Percentiles rank a stretch among this genome's conserved stretches.
These are phyloP conservation scores for Melipona quadrifasciata DNA, from an alignment of 1,140 invertebrate species.

Conservation along the genomic window DNA sequence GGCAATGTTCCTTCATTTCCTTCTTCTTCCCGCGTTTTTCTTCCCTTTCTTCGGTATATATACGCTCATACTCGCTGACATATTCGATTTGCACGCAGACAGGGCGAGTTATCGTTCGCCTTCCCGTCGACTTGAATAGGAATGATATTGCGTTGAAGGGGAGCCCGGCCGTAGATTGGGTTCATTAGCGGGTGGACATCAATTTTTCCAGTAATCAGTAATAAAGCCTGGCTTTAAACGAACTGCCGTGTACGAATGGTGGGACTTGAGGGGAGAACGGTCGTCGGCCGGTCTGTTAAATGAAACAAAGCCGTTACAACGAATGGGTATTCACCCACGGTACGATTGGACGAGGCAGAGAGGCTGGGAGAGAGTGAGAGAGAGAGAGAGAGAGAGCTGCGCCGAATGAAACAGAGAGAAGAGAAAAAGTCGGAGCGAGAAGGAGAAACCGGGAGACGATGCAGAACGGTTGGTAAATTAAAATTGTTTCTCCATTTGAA, in stretches of 20 bases:
- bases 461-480: slow-evolving; percentile 71
- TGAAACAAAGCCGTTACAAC: slow-evolving; percentile 78
- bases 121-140: slow-evolving; percentile 53
- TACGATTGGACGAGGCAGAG: slow-evolving; percentile 46
- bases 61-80: slow-evolving; percentile 41
- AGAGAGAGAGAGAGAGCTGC: not conserved
- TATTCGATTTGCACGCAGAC: slow-evolving; percentile 62
- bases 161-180: slow-evolving; percentile 58
- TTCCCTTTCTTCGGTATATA: slow-evolving; percentile 4
- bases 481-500: slow-evolving; percentile 75
- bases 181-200: slow-evolving; percentile 73
- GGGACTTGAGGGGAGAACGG: slow-evolving; percentile 60
- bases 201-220: slow-evolving; percentile 77
- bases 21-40: not conserved
- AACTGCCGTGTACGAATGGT: slow-evolving; percentile 65
- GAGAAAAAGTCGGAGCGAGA: slow-evolving; percentile 46
- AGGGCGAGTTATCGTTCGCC: slow-evolving; percentile 54
- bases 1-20: not conserved
- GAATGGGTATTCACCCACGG: slow-evolving; percentile 73
- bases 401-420: slow-evolving; percentile 45
- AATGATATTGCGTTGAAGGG: slow-evolving; percentile 56
- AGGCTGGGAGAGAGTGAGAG: slow-evolving; percentile 26
- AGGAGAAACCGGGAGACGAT: slow-evolving; percentile 47
- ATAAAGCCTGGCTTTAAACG: slow-evolving; percentile 74
- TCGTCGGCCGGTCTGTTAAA: slow-evolving; percentile 74